Base-by-base conservation (phyloP, 2,113 vertebrate species). In the Zosterops hypoxanthus region DNA sequence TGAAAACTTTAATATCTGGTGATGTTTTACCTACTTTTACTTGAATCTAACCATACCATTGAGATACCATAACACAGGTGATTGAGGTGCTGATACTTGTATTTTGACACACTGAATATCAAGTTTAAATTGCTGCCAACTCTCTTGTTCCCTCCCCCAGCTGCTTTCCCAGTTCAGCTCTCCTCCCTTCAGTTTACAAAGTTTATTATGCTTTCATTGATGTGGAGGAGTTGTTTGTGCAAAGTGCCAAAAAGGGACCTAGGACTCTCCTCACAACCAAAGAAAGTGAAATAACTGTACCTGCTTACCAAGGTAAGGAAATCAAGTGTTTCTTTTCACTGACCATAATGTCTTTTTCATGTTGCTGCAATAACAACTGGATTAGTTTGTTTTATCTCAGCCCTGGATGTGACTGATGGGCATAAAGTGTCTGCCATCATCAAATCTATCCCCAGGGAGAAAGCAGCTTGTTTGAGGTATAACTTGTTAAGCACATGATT, bases 71-170 rank as follows among this genome's bases (percentile, higher is more conserved):
- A 11, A 36, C 33, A 28, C 6, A 12, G 33, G 5, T 22, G 39
- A 23, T 1, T 21, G 47, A 71, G 50, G 1, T 46, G 36, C 7
- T 57, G 60, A 28, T 49, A 14, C 24, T 39, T 4, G 0, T 39
- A 12, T 66, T 93, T 61, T 65, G 34, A 59, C 42, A 8, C 39
- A 2, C 22, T 66, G 47, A 71, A 25, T 65, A 25, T 31, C 21
- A 18, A 29, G 33, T 47, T 89, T 23, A 66, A 75, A 23, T 69
- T 47, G 20, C 60, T 88, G 46, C 25, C 79, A 73, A 0, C 8
- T 64, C 65, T 60, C 18, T 50, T 69, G 17, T 71, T 71, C 63
- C 31, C 33, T 61, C 23, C 28, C 29, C 18, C 19, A 3, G 6
- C 17, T 41, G 1, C 78, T 64, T 24, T 50, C 55, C 69, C 36